Percentiles rank a stretch among this genome's conserved stretches.
phyloP scores from a whole-genome alignment of 2,797 vertebrate genomes.

The Argentina silus region DNA sequence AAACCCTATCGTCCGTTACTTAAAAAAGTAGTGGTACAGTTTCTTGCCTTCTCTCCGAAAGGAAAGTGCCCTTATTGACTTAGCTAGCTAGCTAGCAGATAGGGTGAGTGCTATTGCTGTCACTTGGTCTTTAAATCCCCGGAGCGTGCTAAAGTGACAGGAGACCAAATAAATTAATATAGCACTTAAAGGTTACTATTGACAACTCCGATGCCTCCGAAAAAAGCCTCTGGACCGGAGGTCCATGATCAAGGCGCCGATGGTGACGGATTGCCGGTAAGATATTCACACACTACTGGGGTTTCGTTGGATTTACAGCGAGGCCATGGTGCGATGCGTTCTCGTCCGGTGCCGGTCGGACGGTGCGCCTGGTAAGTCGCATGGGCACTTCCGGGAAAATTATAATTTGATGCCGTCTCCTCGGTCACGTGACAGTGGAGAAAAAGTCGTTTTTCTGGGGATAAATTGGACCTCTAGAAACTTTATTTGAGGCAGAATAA shows the following conservation, averaged over 20 bases:
- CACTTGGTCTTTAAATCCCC: conserved; percentile 81
- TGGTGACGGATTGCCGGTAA: conserved; percentile 85
- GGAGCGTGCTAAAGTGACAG: conserved; percentile 76
- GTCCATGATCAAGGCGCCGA: conserved; percentile 85
- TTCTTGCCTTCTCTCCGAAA: conserved; percentile 66
- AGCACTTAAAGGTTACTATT: conserved; percentile 69
- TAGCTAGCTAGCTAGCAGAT: conserved; percentile 71
- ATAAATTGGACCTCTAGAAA: too few species aligned
- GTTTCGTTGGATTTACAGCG: conserved; percentile 67
- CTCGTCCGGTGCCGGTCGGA: conserved; percentile 85
- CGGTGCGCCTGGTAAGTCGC: conserved; percentile 81
- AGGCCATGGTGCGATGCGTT: conserved; percentile 82
- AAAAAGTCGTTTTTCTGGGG: background rate
- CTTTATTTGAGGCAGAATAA: too few species aligned
- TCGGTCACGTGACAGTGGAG: conserved; percentile 67
- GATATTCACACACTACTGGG: conserved; percentile 76
- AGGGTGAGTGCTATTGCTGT: conserved; percentile 69
- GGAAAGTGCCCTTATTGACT: conserved; percentile 67
- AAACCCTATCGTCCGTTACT: conserved; percentile 49
- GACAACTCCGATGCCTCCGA: conserved; percentile 72
- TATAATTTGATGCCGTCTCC: conserved; percentile 55
- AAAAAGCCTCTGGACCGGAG: conserved; percentile 78
- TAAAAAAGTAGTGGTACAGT: conserved; percentile 43
- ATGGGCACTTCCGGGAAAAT: conserved; percentile 88
- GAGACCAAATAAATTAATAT: conserved; percentile 75